Percentiles rank a stretch among this genome's conserved stretches.
phyloP scores from a whole-genome alignment of 2,113 vertebrate genomes.

The Arenaria interpres region DNA sequence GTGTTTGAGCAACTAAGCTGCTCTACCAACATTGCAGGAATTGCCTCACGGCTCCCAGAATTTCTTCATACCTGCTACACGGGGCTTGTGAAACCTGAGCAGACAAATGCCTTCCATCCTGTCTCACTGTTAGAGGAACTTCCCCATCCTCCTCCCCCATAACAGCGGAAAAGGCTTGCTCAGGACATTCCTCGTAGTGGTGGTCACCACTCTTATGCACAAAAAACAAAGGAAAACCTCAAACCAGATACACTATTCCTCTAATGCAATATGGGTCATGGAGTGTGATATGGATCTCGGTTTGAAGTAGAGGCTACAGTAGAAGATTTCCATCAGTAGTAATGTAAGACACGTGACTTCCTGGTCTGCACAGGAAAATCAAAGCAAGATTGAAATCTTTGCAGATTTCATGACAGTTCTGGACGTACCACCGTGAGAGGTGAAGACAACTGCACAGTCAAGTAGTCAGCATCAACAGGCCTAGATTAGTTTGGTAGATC shows the following conservation, averaged over 20 bases:
- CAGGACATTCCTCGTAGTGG: neutral
- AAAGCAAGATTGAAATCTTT: neutral
- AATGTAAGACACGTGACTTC: neutral
- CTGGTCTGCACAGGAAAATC: neutral
- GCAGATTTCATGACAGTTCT: neutral
- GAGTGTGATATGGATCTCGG: neutral
- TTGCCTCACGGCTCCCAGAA: neutral
- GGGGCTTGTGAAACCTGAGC: neutral
- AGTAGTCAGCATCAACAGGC: neutral
- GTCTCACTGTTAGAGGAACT: neutral
- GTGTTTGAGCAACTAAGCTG: neutral
- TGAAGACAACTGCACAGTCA: neutral
- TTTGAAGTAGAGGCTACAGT: neutral
- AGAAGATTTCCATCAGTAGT: neutral
- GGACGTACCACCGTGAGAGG: neutral
- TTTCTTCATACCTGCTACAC: neutral
- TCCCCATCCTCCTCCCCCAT: neutral
- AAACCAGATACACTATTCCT: neutral
- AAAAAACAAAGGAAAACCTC: neutral
- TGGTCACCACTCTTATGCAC: neutral
- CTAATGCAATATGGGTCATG: neutral
- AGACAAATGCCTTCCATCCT: neutral
- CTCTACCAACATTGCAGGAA: neutral
- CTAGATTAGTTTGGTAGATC: neutral
- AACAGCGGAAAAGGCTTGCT: neutral